A percentile compares a stretch with the other conserved stretches of the same genome.
Conservation (phyloP, 2,113 vertebrate genomes). For the Aphelocoma coerulescens region DNA sequence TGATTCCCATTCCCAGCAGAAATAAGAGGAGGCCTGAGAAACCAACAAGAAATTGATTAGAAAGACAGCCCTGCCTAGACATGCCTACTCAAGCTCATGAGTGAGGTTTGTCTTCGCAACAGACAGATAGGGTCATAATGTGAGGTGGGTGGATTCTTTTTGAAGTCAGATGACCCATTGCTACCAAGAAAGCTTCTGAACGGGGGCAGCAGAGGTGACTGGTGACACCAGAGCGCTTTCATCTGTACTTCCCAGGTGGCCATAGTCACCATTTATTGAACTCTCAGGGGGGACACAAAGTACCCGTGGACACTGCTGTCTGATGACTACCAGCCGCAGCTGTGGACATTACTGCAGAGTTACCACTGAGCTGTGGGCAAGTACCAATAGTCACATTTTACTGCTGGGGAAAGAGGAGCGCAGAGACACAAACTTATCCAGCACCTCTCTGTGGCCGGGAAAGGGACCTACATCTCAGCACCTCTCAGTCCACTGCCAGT, state of each 20-base stretch:
- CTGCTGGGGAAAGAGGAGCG: neutral
- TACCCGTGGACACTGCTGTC: neutral
- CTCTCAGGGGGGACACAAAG: neutral
- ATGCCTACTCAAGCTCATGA: neutral
- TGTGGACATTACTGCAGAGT: neutral
- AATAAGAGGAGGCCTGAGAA: constrained; percentile 82
- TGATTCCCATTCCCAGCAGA: constrained; percentile 84
- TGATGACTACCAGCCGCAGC: neutral
- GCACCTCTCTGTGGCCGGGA: fast-evolving
- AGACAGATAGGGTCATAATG: neutral
- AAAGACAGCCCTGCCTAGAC: neutral
- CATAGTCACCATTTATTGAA: neutral
- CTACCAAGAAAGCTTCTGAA: neutral
- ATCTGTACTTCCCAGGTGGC: neutral
- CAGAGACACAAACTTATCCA: neutral
- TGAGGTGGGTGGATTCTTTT: neutral
- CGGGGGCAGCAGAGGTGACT: neutral
- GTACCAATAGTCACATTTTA: neutral
- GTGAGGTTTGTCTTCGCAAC: neutral
- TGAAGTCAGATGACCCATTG: neutral
- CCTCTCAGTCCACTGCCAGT: neutral
- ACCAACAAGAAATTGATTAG: neutral
- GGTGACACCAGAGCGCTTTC: neutral
- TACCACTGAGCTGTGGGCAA: neutral
- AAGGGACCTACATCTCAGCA: neutral